Evolutionary conservation across 1,140 invertebrate genomes (phyloP), one percentile per base, ranked within the genome.

Genomic region (Aphelenchoides fujianensis): DNA sequence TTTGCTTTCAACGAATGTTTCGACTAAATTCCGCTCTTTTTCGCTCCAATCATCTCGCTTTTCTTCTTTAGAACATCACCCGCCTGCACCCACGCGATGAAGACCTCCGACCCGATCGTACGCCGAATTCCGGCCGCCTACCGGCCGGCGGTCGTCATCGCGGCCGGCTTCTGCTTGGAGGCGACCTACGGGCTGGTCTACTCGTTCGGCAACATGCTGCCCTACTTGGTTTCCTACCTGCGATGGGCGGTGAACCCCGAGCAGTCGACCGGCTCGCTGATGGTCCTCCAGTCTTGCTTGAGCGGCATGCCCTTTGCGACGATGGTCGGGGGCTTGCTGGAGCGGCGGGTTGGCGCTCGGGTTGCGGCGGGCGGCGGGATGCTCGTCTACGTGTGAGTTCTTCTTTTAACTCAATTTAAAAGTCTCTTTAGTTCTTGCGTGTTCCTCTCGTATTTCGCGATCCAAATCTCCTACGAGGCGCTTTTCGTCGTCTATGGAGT

Each of bases 151-250:
- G n/a, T n/a, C n/a, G n/a, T n/a, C n/a, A n/a, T n/a, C n/a, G 41
- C 36, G 27, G 78, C 76, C 3, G 72, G 70, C 28, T 57, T 79
- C 23, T n/a, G 63, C 2, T 30, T 77, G 1, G 72, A 80, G 71
- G 79, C 80, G 62, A 80, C 72, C 2, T 64, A 80, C 55, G 76
- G 76, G 67, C 28, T 77, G n/a, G 77, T 77, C 28, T 77, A 77
- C 62, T 79, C 77, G 16, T 77, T 77, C 69, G 76, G 76, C 23
- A 77, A 77, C 67, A 62, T 77, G 23, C 61, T 77, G 27, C 76
- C 76, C 3, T 77, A 77, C 52, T 48, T 77, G 16, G 79, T 78
- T 1, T 77, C 76, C 23, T 77, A 77, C 66, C 32, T 77, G 30
- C 54, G 76, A 53, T 74, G 71, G 73, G 68, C 79, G 61, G 77